phyloP scores from a whole-genome alignment of 2,113 vertebrate genomes.

The Opisthocomus hoazin region DNA sequence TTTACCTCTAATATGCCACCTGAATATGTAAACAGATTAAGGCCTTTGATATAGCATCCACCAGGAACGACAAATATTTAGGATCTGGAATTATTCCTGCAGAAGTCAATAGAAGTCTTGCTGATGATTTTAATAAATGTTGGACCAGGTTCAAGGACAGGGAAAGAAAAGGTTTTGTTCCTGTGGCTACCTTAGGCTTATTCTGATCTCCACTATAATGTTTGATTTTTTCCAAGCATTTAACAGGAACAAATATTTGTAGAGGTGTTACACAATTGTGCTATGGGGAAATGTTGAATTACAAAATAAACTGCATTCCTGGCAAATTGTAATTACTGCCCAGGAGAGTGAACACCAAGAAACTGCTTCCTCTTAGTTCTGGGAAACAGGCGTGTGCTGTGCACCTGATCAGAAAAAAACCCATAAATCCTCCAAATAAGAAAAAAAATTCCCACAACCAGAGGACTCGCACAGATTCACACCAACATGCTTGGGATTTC shows the following conservation, averaged over 20 bases:
- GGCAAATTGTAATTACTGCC: slow-evolving; percentile 73
- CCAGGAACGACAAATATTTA: neutral
- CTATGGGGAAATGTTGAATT: slow-evolving; percentile 66
- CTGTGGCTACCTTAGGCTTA: neutral
- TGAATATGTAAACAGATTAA: neutral
- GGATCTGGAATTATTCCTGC: neutral
- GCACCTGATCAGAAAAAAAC: slow-evolving; percentile 35
- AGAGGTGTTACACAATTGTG: slow-evolving; percentile 60
- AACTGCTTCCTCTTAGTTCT: slow-evolving; percentile 51
- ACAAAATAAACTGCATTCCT: slow-evolving; percentile 62
- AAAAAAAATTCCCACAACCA: neutral
- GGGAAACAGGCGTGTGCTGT: slow-evolving; percentile 39
- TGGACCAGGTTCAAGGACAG: neutral
- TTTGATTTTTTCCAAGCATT: neutral
- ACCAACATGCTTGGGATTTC: slow-evolving; percentile 16
- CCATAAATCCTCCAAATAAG: neutral
- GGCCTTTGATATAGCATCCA: neutral
- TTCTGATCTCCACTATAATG: neutral
- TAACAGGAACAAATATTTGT: slow-evolving; percentile 66
- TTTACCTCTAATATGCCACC: neutral
- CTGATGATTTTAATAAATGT: neutral
- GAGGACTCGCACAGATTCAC: neutral
- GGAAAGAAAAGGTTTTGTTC: neutral
- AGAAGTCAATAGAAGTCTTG: neutral
- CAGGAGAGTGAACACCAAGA: slow-evolving; percentile 58